These are phyloP conservation scores for Drosophila anceps DNA, from an alignment of 2,888 invertebrate genomes.

Conservation along the genomic window DNA sequence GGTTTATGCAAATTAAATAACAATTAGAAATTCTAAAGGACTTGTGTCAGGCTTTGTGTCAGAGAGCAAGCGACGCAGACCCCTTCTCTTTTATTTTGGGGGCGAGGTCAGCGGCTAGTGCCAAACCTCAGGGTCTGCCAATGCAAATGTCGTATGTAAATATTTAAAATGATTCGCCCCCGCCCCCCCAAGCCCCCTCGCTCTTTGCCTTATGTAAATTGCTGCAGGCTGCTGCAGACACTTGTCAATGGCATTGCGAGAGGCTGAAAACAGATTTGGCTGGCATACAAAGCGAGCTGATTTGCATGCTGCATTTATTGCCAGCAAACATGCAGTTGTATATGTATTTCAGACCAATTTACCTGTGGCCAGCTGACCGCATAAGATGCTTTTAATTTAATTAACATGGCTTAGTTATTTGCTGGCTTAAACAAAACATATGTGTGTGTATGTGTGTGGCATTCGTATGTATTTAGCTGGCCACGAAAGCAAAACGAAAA, in stretches of 20 bases:
- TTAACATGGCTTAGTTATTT: constrained; percentile 42
- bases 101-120: constrained; percentile 47
- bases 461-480: neutral
- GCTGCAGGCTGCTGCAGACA: constrained; percentile 31
- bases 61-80: neutral
- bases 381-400: constrained; percentile 55
- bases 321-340: neutral
- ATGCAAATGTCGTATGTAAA: constrained; percentile 68
- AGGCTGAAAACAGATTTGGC: constrained; percentile 40
- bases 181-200: neutral
- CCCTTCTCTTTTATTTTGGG: constrained; percentile 4
- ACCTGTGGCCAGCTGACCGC: constrained; percentile 35
- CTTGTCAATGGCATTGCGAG: constrained; percentile 42
- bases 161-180: constrained; percentile 60
- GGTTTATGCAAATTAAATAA: constrained; percentile 77
- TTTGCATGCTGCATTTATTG: constrained; percentile 38
- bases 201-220: constrained; percentile 42
- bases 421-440: neutral
- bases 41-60: constrained; percentile 25
- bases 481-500: constrained; percentile 18
- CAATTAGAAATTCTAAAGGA: constrained; percentile 72
- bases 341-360: constrained; percentile 29
- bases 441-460: no score
- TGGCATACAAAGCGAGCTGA: constrained; percentile 9
- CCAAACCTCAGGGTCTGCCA: constrained; percentile 51